These are phyloP conservation scores for Eucidaris tribuloides DNA, from an alignment of 35 echinoderm and acorn worm species.

Conservation along the genomic window DNA sequence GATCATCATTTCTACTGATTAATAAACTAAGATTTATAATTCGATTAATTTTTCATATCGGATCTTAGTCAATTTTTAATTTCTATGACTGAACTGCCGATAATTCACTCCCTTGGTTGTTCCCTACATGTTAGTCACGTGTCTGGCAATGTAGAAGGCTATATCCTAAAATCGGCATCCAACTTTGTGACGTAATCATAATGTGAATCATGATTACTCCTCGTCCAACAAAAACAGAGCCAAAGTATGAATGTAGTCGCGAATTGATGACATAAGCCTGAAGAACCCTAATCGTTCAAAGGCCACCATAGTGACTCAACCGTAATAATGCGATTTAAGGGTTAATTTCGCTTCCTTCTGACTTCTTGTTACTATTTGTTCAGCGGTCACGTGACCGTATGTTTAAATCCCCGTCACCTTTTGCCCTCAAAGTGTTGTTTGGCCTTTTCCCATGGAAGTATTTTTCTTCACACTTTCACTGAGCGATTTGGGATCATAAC, in stretches of 20 bases:
- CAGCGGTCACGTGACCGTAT: slow-evolving; percentile 17
- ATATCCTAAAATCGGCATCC: neutral
- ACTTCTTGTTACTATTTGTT: slow-evolving; percentile 26
- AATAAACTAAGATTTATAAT: too few species aligned
- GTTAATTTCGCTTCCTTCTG: slow-evolving; percentile 24
- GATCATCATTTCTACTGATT: too few species aligned
- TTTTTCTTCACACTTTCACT: too few species aligned
- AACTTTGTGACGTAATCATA: slow-evolving; percentile 14
- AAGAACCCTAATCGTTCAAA: slow-evolving; percentile 6
- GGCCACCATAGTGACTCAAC: slow-evolving; percentile 20
- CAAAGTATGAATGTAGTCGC: slow-evolving; percentile 23
- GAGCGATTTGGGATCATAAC: too few species aligned
- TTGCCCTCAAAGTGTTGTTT: too few species aligned
- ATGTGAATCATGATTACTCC: neutral
- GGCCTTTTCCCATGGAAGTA: too few species aligned
- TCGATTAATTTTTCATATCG: too few species aligned
- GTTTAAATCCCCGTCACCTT: slow-evolving; percentile 28
- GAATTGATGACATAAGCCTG: slow-evolving; percentile 4
- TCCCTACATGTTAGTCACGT: too few species aligned
- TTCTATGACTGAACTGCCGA: too few species aligned
- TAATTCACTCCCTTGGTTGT: too few species aligned
- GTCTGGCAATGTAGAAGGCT: too few species aligned
- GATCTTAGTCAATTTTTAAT: too few species aligned
- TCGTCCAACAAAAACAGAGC: neutral
- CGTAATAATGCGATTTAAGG: slow-evolving; percentile 6